Evolutionary conservation across 2,113 vertebrate genomes (phyloP), one percentile per base, ranked within the genome.

Genomic region (Drymodes brunneopygia): DNA sequence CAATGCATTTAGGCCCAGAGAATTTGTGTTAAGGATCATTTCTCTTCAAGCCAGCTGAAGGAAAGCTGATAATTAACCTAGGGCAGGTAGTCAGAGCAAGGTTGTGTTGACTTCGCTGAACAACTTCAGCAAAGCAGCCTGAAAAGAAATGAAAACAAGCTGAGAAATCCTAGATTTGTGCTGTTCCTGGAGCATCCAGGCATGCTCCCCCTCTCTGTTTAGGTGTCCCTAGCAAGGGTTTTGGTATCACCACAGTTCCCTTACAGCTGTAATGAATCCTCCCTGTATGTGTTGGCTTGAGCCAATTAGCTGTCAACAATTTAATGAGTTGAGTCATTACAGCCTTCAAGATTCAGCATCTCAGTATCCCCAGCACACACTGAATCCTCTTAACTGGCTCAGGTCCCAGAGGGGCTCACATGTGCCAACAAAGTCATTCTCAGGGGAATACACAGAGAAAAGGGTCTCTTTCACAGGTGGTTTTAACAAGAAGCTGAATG

Each of bases 51-150:
- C 25, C 44, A 86, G 65, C 69, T 86, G 53, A 88, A 91, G 54
- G 83, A 82, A 92, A 94, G 93, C 93, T 93, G 88, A 93, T 95
- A 74, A 95, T 95, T 97, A 95, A 96, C 92, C 91, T 47, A 57
- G 56, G 82, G 60, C 84, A 95, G 92, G 91, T 93, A 90, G 65
- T 86, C 61, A 75, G 38, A 8, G 8, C 65, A 62, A 84, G 67
- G 66, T 50, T 79, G 45, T 64, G 29, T 88, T 84, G 77, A 77
- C 67, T 86, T 81, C 74, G 40, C 57, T 54, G 47, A 90, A 74
- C 35, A 85, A 45, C 28, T 79, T 88, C 62, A 65, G 58, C 35
- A 29, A 61, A 48, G 38, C 36, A 45, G 66, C 54, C 71, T 65
- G 57, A 62, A 79, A 56, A 90, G 36, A 79, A 85, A 56, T 28